A percentile compares a stretch with the other conserved stretches of the same genome.
Evolutionary conservation across 1,140 invertebrate species (phyloP).

Genomic region (Aphaenogaster rudis): DNA sequence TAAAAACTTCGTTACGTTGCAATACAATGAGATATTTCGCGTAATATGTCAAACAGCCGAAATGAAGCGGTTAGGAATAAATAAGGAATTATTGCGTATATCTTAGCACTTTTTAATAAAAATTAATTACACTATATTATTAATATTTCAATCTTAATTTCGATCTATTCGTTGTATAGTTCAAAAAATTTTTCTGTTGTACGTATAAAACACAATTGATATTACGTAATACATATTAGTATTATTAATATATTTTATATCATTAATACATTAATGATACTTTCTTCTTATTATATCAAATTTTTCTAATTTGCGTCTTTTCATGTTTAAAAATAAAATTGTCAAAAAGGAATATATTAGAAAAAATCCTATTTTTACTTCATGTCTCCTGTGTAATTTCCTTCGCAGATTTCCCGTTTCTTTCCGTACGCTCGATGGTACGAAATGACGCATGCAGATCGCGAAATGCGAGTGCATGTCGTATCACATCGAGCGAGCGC

Average conservation of each 20-base stretch:
- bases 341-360: background rate
- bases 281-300: background rate
- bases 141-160: background rate
- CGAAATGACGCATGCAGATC: conserved; percentile 29
- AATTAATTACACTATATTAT: background rate
- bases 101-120: background rate
- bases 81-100: background rate
- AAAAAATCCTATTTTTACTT: background rate
- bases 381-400: background rate
- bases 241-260: background rate
- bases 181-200: background rate
- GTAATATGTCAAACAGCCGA: background rate
- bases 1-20: background rate
- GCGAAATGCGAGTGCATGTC: conserved; percentile 32
- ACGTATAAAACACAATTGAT: background rate
- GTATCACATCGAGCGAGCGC: conserved; percentile 39
- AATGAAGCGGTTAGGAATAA: background rate
- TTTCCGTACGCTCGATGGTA: conserved; percentile 6
- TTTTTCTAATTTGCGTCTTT: background rate
- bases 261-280: background rate
- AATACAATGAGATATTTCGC: background rate
- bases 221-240: background rate
- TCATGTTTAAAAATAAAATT: background rate
- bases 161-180: background rate
- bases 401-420: background rate